Evolutionary conservation across 2,888 invertebrate genomes (phyloP).

Genomic region (Gryllus longicercus): DNA sequence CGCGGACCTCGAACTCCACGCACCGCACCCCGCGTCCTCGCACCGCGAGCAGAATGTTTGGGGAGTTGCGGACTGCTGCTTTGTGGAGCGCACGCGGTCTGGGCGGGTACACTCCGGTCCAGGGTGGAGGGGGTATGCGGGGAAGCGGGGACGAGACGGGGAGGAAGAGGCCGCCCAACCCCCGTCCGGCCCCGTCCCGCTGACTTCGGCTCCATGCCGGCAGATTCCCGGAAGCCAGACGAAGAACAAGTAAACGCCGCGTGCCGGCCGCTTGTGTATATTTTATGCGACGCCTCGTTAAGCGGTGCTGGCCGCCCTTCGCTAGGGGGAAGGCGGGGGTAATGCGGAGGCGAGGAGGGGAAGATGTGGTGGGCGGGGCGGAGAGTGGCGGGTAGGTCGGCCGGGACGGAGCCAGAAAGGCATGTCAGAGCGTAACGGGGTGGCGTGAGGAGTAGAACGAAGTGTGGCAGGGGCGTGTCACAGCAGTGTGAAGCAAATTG

Average conservation of each 20-base stretch:
- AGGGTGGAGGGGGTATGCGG: not conserved
- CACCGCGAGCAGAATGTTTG: not conserved
- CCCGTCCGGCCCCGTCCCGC: not conserved
- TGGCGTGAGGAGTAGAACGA: no score
- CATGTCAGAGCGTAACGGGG: no score
- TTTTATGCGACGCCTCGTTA: not conserved
- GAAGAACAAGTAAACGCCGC: slow-evolving; percentile 7
- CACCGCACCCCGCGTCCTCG: not conserved
- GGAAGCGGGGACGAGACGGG: not conserved
- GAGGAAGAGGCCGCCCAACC: no score
- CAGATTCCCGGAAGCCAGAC: not conserved
- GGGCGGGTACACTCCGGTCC: not conserved
- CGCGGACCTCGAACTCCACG: not conserved
- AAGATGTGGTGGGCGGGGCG: no score
- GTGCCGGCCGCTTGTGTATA: slow-evolving; percentile 1
- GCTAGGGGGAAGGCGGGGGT: no score
- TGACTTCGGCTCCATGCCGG: not conserved
- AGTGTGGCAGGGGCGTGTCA: no score
- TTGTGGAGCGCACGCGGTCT: not conserved
- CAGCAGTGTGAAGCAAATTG: no score
- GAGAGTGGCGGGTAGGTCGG: no score
- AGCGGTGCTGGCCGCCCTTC: not conserved
- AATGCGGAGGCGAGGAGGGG: no score
- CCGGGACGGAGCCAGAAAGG: no score
- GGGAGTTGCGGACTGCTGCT: not conserved